Conservation (phyloP, 64 coral and sea anemone genomes). For the Orbicella faveolata region DNA sequence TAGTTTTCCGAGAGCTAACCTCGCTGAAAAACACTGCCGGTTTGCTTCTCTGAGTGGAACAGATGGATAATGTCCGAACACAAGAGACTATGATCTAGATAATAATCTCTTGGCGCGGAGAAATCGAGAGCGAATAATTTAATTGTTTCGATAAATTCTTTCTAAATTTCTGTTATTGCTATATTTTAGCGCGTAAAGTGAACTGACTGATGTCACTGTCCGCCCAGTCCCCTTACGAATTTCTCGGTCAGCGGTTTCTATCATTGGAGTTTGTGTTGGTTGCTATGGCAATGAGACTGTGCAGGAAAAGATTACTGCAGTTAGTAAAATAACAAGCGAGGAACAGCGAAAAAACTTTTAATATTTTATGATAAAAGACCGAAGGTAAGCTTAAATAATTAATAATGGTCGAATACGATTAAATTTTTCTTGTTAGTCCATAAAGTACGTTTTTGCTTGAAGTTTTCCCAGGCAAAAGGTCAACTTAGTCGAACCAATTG, state of each 20-base stretch:
- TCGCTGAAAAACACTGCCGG: no score
- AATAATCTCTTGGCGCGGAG: no score
- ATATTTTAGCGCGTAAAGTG: no score
- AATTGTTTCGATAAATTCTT: no score
- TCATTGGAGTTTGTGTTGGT: constrained; percentile 13
- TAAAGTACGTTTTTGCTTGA: not conserved
- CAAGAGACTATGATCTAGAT: no score
- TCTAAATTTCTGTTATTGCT: no score
- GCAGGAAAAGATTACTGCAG: not conserved
- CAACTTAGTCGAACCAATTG: not conserved
- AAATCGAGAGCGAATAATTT: no score
- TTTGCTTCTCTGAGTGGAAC: no score
- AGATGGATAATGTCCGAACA: no score
- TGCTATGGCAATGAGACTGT: constrained; percentile 17
- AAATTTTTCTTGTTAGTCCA: not conserved
- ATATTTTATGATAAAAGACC: constrained; percentile 5
- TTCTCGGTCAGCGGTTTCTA: not conserved
- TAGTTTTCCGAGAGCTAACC: no score
- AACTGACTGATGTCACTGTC: no score
- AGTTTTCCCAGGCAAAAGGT: not conserved
- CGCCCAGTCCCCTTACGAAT: not conserved
- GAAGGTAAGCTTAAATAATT: constrained; percentile 25
- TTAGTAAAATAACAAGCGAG: not conserved
- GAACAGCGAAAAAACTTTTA: not conserved
- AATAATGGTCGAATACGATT: not conserved